Evolutionary conservation across 2,888 invertebrate genomes (phyloP), one percentile per base, ranked within the genome.

Genomic region (Microctonus aethiopoides): DNA sequence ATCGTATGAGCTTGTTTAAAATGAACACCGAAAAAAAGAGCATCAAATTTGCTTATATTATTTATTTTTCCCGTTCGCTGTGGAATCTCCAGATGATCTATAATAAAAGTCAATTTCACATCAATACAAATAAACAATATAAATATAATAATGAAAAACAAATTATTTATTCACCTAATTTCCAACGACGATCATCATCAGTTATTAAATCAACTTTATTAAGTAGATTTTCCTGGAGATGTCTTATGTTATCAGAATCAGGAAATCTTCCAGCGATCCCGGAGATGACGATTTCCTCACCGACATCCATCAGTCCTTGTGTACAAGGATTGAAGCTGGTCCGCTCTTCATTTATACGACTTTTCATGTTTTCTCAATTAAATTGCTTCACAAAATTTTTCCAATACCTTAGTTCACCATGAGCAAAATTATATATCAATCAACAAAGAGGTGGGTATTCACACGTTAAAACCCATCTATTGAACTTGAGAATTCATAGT

Each of bases 261-360:
- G 96, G 96, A 84, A 93, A 93, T 80, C 92, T 88, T 0, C 93
- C 94, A 0, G 93, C 88, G 11, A 92, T 87, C 0, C 93, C 93
- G 34, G 91, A 87, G 78, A 93, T 90, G 69, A 91, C 90, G 41
- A 92, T 88, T 80, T 92, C 91, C 68, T 92, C 92, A 3, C 91
- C 92, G 11, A 89, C 88, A 0, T 87, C 84, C 1, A 88, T 86
- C 80, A 88, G 87, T 24, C 32, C 24, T 16, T 60, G 34, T 26
- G 16, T 52, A 89, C 89, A 36, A 89, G 20, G 67, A 56, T 41
- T 67, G 29, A 22, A 68, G 32, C 51, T 51, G 51, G 56, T 51
- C 20, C 26, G 13, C 41, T 16, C 41, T 20, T 61, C 59, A 9
- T 52, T 24, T 5, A 39, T 46, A 22, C 70, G 57, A 57, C n/a